Percentiles rank a stretch among this genome's conserved stretches.
Evolutionary conservation across 2,113 vertebrate genomes (phyloP).

Genomic region (Thinocorus orbignyianus): DNA sequence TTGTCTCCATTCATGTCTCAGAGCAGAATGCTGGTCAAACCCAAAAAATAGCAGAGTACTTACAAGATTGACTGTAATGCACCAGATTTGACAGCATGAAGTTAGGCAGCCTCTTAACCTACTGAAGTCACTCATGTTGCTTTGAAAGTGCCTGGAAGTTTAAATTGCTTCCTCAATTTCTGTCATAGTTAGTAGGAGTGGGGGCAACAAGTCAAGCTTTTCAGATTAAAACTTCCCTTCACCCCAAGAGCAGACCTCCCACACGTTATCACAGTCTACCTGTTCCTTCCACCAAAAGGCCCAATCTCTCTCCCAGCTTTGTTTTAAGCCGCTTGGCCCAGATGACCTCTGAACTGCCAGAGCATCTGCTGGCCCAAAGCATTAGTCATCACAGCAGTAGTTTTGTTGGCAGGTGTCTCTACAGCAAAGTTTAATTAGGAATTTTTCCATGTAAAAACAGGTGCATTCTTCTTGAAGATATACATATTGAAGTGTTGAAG

Average conservation of each 20-base stretch:
- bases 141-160: neutral
- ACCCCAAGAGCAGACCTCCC: neutral
- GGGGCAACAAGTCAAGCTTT: neutral
- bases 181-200: rapidly evolving
- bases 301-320: neutral
- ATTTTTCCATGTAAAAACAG: neutral
- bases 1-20: neutral
- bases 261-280: neutral
- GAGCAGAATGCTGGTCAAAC: neutral
- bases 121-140: neutral
- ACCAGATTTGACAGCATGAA: neutral
- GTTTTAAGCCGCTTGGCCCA: neutral
- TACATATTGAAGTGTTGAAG: neutral
- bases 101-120: neutral
- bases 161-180: neutral
- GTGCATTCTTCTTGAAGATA: neutral
- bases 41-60: neutral
- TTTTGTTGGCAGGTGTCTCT: neutral
- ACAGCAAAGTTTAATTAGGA: neutral
- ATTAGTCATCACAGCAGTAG: neutral
- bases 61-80: neutral
- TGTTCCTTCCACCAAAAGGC: neutral
- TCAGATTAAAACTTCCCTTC: neutral
- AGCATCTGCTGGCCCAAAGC: neutral
- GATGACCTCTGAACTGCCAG: neutral